phyloP scores from a whole-genome alignment of 2,797 vertebrate species.

The Chiroxiphia lanceolata region DNA sequence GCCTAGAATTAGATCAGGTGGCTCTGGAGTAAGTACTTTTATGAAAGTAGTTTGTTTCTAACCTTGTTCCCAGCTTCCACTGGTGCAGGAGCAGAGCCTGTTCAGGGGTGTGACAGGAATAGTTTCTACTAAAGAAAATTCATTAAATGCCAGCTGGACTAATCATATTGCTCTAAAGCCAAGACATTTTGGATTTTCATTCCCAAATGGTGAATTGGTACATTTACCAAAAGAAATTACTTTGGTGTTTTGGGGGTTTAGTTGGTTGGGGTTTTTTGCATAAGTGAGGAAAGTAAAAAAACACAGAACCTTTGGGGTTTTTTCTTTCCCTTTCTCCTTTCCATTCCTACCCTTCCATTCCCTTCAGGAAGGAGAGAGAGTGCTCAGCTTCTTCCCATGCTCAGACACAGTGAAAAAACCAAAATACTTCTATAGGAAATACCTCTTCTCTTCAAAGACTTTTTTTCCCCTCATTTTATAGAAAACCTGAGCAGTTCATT shows the following conservation, averaged over 20 bases:
- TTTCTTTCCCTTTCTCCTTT: background rate
- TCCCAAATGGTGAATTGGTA: background rate
- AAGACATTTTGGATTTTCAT: background rate
- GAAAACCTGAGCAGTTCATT: background rate
- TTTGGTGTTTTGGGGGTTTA: background rate
- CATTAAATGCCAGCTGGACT: background rate
- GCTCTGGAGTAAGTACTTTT: background rate
- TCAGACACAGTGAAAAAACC: background rate
- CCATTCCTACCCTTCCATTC: background rate
- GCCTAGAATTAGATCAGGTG: background rate
- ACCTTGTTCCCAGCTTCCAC: background rate
- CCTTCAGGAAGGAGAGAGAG: background rate
- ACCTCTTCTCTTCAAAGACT: background rate
- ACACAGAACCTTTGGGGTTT: accelerated
- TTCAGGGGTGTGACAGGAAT: background rate
- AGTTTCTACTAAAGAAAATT: background rate
- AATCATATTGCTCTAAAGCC: background rate
- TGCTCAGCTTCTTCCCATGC: background rate
- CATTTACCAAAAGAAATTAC: background rate
- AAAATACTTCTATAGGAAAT: background rate
- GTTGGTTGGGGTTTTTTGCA: background rate
- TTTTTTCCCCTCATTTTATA: background rate
- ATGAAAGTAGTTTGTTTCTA: background rate
- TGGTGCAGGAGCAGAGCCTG: background rate
- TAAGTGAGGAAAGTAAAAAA: background rate